Conservation (phyloP, 1,140 invertebrate genomes). For the Helicoverpa zea region DNA sequence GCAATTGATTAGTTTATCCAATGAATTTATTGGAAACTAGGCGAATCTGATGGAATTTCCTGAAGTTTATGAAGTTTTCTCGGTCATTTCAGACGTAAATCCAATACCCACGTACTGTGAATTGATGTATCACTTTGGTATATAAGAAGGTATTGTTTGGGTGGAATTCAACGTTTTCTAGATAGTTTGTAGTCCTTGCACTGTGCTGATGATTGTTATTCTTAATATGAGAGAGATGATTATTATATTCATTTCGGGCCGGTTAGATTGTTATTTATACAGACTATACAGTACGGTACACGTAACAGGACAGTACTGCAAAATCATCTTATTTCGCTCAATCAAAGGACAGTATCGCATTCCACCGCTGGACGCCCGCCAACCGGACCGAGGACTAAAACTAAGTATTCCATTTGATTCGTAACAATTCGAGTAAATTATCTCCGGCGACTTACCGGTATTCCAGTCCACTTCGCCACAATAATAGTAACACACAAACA, state of each 20-base stretch:
- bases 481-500: slow-evolving; percentile 29
- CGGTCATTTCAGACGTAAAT: not conserved
- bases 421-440: slow-evolving; percentile 11
- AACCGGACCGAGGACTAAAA: not conserved
- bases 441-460: not conserved
- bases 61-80: not conserved
- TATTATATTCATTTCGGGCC: too few relatives aligned
- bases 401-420: not conserved
- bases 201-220: too few relatives aligned
- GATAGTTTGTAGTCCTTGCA: too few relatives aligned
- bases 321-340: not conserved
- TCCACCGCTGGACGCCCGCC: not conserved
- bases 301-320: too few relatives aligned
- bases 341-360: not conserved
- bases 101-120: too few relatives aligned
- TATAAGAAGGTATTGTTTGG: too few relatives aligned
- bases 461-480: slow-evolving; percentile 13
- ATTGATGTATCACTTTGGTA: too few relatives aligned
- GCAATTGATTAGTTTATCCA: slow-evolving; percentile 19
- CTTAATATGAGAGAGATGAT: too few relatives aligned
- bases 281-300: too few relatives aligned
- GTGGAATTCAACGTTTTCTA: too few relatives aligned
- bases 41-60: too few relatives aligned
- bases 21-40: not conserved
- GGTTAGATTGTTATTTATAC: too few relatives aligned